A percentile compares a stretch with the other conserved stretches of the same genome.
These are phyloP conservation scores for Epizoanthus scotinus DNA, from an alignment of 92 coral and sea anemone species.

Conservation along the genomic window DNA sequence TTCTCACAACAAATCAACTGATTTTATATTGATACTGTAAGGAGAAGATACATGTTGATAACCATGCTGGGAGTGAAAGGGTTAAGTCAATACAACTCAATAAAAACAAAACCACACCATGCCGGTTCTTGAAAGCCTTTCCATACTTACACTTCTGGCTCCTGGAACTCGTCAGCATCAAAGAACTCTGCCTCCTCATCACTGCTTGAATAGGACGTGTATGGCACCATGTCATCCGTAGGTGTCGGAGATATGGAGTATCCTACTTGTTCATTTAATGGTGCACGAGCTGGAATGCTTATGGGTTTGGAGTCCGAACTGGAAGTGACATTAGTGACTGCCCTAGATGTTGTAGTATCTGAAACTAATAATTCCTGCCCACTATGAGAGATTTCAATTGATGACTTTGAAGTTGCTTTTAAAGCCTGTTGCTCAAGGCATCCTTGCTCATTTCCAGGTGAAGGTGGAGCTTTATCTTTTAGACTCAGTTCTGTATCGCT, in stretches of 20 bases:
- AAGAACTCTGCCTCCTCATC: conserved; percentile 98
- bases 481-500: conserved; percentile 74
- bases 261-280: conserved; percentile 54
- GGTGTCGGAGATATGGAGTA: conserved; percentile 73
- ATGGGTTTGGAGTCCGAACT: conserved; percentile 11
- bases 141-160: conserved; percentile 46
- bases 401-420: conserved; percentile 70
- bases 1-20: no score
- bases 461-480: conserved; percentile 55
- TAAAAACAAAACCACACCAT: no score
- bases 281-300: conserved; percentile 25
- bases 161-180: conserved; percentile 92
- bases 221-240: conserved; percentile 72
- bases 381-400: conserved; percentile 57
- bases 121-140: no score
- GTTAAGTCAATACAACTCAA: no score
- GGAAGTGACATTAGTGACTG: conserved; percentile 29
- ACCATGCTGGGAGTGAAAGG: no score
- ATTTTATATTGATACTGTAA: no score
- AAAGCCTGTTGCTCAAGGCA: conserved; percentile 31
- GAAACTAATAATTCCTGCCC: conserved; percentile 41
- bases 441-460: conserved; percentile 37
- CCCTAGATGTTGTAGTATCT: conserved; percentile 21
- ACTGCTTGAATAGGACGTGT: conserved; percentile 95
- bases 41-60: no score